Evolutionary conservation across 23 tunicate genomes (phyloP), one percentile per base, ranked within the genome.

Genomic region (Styela plicata): DNA sequence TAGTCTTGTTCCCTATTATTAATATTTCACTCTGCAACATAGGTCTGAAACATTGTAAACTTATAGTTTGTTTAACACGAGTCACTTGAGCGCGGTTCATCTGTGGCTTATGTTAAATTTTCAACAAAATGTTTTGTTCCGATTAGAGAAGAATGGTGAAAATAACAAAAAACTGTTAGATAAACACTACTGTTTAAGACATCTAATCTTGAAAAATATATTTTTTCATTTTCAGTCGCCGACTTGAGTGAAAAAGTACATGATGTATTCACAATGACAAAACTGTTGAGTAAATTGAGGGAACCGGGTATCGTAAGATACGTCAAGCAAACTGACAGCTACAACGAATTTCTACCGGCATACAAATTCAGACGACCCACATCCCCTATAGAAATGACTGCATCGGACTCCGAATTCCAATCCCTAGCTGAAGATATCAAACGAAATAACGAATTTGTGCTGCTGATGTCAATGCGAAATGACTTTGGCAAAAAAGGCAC

Each of bases 231-330:
- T 44, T 21, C 0, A 76, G 81, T 23, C 21, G 64, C 81, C 32
- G 64, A 76, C 64, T 67, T 76, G n/a, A 19, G 33, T 0, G 66
- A 29, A 0, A 76, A 76, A 57, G 53, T 28, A 1, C 81, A 76
- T 57, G 81, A 76, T 53, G 81, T 76, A 21, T 76, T 76, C 24
- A 53, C 64, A 27, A 76, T 76, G 81, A 76, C 81, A 25, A 57
- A 57, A 5, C 26, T 76, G 68, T 24, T 44, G 24, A 57, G 53
- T 18, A 52, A 53, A 76, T 19, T 76, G 63, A 67, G 71, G 31
- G 81, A 76, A 20, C 36, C 28, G 13, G 24, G 31, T 44, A 33
- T 44, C 17, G 18, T 5, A 0, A 76, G 27, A 1, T 52, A 22
- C 31, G 37, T 76, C 31, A 76, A 44, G 24, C 64, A 44, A 36